phyloP scores from a whole-genome alignment of 2,797 vertebrate genomes.

The Sus cebifrons region DNA sequence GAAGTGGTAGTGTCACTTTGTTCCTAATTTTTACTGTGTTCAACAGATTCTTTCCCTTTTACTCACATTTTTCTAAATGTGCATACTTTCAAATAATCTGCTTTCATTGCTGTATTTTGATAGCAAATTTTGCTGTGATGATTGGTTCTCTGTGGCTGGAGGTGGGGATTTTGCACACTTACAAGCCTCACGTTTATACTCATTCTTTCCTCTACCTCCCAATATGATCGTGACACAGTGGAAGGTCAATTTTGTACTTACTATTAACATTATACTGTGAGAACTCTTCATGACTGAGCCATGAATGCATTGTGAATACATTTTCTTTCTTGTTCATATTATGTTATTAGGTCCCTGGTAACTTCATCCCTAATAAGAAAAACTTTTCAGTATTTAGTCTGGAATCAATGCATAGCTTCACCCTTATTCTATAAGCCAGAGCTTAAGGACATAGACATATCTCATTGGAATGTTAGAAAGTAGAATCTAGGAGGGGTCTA shows the following conservation, averaged over 20 bases:
- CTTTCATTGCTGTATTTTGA: neutral
- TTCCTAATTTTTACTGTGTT: neutral
- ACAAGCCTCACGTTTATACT: neutral
- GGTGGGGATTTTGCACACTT: neutral
- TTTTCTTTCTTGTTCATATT: conserved; percentile 11
- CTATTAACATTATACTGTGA: neutral
- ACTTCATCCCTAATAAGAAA: neutral
- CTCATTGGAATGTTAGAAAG: neutral
- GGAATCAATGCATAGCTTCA: neutral
- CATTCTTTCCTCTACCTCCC: neutral
- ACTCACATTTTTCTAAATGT: neutral
- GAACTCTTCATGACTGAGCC: neutral
- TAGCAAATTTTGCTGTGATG: neutral
- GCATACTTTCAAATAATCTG: neutral
- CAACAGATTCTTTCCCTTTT: neutral
- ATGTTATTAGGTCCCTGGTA: neutral
- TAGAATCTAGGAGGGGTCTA: neutral
- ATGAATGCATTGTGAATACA: neutral
- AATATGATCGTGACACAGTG: rapidly evolving
- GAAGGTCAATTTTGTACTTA: neutral
- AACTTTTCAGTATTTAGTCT: neutral
- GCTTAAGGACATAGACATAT: neutral
- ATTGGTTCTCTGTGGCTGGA: neutral
- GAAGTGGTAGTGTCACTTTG: neutral
- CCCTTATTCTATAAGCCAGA: neutral